A percentile compares a stretch with the other conserved stretches of the same genome.
phyloP scores from a whole-genome alignment of 2,888 invertebrate species.

The Cyclophora albipunctata region DNA sequence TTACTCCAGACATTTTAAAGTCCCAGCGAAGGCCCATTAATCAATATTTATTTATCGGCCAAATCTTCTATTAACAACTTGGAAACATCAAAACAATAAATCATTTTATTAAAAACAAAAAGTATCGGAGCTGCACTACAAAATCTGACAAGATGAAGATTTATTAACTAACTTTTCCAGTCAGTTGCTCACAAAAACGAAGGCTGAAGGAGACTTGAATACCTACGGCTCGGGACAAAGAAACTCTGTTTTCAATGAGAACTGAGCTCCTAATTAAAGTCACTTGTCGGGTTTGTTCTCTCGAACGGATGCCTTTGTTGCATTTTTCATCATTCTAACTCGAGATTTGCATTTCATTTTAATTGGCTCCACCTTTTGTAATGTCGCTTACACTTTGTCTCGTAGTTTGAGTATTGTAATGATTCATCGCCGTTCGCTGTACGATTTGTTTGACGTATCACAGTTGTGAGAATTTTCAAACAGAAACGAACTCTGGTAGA shows the following conservation, averaged over 20 bases:
- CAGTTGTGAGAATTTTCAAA: too few species aligned
- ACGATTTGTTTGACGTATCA: background rate
- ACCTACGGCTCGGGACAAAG: slow-evolving; percentile 1
- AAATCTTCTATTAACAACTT: too few species aligned
- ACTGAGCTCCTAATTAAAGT: slow-evolving; percentile 28
- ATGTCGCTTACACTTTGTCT: slow-evolving; percentile 5
- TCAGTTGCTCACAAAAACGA: slow-evolving; percentile 1
- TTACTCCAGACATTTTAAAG: too few species aligned
- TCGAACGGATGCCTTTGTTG: slow-evolving; percentile 22
- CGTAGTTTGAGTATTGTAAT: background rate
- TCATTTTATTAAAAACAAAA: too few species aligned
- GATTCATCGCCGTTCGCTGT: background rate
- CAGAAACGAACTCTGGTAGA: too few species aligned
- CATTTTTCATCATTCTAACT: slow-evolving; percentile 21
- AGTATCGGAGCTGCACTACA: too few species aligned
- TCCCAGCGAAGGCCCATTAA: too few species aligned
- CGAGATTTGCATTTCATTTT: slow-evolving; percentile 23
- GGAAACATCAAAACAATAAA: too few species aligned
- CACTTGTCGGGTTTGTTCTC: slow-evolving; percentile 25
- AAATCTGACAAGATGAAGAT: background rate
- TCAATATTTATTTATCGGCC: too few species aligned
- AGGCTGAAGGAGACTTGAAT: background rate
- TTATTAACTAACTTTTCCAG: slow-evolving; percentile 4
- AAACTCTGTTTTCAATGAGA: slow-evolving; percentile 18
- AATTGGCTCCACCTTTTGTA: slow-evolving; percentile 15